Evolutionary conservation across 2,113 vertebrate species (phyloP).

Genomic region (Ictalurus furcatus): DNA sequence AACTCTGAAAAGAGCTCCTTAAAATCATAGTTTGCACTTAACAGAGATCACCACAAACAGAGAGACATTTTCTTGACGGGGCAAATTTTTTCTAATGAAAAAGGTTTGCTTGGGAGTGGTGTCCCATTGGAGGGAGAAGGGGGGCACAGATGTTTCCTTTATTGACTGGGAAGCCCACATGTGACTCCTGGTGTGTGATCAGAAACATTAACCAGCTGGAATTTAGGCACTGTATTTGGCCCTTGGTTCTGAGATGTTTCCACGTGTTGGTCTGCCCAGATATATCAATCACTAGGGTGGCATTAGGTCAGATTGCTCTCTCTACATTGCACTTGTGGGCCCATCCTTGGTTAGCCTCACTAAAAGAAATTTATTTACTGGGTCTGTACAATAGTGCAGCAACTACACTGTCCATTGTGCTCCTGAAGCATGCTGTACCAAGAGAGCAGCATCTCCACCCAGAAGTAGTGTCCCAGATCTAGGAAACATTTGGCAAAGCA

Average conservation of each 20-base stretch:
- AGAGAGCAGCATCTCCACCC: neutral
- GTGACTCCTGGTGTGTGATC: neutral
- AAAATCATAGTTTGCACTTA: neutral
- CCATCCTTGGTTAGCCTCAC: neutral
- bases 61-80: neutral
- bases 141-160: neutral
- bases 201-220: neutral
- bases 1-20: neutral
- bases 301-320: neutral
- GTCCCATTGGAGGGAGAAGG: neutral
- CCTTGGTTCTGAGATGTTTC: neutral
- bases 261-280: neutral
- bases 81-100: neutral
- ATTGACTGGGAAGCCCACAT: neutral
- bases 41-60: neutral
- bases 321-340: neutral
- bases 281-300: neutral
- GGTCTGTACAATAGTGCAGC: neutral
- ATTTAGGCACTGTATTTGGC: neutral
- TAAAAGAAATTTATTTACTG: neutral
- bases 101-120: neutral
- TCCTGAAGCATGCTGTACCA: neutral
- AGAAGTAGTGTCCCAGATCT: neutral
- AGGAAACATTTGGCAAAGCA: neutral
- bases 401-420: neutral